These are phyloP conservation scores for Paracentrotus lividus DNA, from an alignment of 53 echinoderm and acorn worm species.

Conservation along the genomic window DNA sequence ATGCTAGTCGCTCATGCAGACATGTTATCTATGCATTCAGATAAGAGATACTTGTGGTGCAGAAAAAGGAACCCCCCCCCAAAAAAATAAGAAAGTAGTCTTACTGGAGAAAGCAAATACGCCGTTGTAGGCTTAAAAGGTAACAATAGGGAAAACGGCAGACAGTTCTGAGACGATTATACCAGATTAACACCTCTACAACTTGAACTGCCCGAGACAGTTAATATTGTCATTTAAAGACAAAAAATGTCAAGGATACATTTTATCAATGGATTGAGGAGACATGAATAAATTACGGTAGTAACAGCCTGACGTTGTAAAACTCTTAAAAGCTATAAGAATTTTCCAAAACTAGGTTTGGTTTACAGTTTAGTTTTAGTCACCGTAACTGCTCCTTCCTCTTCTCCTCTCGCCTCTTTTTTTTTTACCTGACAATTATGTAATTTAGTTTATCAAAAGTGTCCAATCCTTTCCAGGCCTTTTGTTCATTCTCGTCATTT, in stretches of 20 bases:
- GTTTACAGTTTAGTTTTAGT: no score
- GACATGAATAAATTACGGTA: not conserved
- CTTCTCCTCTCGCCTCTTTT: no score
- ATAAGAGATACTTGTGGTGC: not conserved
- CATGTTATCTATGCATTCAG: not conserved
- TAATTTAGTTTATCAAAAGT: no score
- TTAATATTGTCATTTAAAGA: not conserved
- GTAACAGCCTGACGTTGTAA: not conserved
- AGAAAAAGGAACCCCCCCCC: conserved; percentile 1
- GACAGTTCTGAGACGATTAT: not conserved
- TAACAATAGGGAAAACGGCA: not conserved
- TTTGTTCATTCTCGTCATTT: not conserved
- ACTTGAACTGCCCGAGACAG: not conserved
- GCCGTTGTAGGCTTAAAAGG: not conserved
- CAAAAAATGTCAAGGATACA: not conserved
- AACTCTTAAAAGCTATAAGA: no score
- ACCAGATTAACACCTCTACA: not conserved
- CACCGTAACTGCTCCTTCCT: no score
- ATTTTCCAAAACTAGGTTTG: not conserved
- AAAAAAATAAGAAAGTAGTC: not conserved
- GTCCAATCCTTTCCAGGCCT: not conserved
- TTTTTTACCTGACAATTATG: no score
- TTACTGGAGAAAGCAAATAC: not conserved
- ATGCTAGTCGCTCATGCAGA: not conserved
- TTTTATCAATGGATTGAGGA: not conserved